Conservation (phyloP, 2,797 vertebrate genomes). For the Smutsia temminckii region DNA sequence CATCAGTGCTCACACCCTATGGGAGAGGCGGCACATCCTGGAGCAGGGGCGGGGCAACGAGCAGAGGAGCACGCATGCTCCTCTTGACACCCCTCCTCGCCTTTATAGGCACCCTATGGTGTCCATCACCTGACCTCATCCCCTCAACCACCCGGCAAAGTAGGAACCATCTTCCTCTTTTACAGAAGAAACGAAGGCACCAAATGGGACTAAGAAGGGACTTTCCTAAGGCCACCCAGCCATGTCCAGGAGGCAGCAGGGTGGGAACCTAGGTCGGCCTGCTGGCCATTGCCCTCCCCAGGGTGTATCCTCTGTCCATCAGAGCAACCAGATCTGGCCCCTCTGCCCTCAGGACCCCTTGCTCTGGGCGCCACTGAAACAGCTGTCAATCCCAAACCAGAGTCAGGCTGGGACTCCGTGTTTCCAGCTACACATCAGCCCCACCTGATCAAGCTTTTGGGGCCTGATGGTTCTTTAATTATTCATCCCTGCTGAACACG, state of each 20-base stretch:
- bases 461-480: constrained; percentile 60
- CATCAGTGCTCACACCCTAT: background rate
- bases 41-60: background rate
- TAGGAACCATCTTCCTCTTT: background rate
- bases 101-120: background rate
- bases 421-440: background rate
- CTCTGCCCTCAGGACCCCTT: background rate
- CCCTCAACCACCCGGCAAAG: background rate
- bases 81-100: background rate
- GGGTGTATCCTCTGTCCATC: background rate
- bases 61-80: background rate
- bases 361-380: background rate
- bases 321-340: background rate
- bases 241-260: background rate
- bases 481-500: constrained; percentile 39
- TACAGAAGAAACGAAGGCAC: background rate
- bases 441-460: constrained; percentile 39
- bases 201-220: background rate
- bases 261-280: background rate
- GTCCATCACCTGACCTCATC: background rate
- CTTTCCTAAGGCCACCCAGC: background rate
- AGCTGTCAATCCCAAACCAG: background rate
- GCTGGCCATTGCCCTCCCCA: background rate
- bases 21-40: too few relatives aligned
- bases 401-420: background rate